Evolutionary conservation across 2,888 invertebrate genomes (phyloP), one percentile per base, ranked within the genome.

Genomic region (Chouioia cunea): DNA sequence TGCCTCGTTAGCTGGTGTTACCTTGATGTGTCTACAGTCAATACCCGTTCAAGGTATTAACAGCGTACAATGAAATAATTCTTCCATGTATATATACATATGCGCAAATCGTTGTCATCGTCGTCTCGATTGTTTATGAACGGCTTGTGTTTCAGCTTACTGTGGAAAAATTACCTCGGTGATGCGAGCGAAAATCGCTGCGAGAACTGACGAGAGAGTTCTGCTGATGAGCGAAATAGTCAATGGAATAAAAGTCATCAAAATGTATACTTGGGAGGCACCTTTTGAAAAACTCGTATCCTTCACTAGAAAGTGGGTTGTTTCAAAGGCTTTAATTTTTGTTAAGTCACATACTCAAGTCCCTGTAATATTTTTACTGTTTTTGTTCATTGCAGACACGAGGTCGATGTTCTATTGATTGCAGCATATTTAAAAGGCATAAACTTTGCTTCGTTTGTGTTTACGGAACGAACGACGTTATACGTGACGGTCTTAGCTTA

Each of bases 191-290:
- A 87, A 87, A 82, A 87, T 88, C 65, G 89, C 89, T 0, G 65
- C 83, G 4, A 82, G 83, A 73, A 88, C 93, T 0, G 95, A 94
- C 80, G 91, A 92, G 81, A 87, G 95, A 74, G 91, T 95, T 15
- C 89, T 92, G 71, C 87, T 93, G 14, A 94, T 94, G 93, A 92
- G 91, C 77, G 94, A 95, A 85, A 89, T 95, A 65, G 90, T 95
- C 6, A 88, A 88, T 72, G 94, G 93, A 0, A 93, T 95, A 77
- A 89, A 92, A 79, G 93, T 94, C 0, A 93, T 95, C 77, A 95
- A 95, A 87, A 94, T 95, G 93, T 95, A 94, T 78, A 91, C 93
- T 1, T 95, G 95, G 91, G 95, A 95, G 80, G 91, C 89, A 74
- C 92, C 93, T 0, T 95, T 94, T 78, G 90, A 91, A 65, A 88